Conservation (phyloP, 2,113 vertebrate species). For the Planiliza haematocheilus region DNA sequence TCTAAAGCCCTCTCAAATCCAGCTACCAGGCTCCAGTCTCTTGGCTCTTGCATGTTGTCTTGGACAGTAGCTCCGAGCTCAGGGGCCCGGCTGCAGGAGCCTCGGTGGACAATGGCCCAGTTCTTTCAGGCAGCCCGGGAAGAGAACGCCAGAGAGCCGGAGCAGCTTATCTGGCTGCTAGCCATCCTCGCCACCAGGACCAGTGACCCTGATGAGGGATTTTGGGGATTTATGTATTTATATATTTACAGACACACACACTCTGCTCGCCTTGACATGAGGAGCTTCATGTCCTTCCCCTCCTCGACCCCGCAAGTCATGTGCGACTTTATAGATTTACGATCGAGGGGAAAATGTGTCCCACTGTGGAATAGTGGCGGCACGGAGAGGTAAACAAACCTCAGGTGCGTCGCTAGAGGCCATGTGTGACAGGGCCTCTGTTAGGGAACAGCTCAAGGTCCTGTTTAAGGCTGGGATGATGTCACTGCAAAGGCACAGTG, state of each 20-base stretch:
- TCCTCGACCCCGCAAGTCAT: slow-evolving; percentile 34
- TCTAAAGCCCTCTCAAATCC: slow-evolving; percentile 32
- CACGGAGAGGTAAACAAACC: slow-evolving; percentile 65
- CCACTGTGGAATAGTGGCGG: slow-evolving; percentile 55
- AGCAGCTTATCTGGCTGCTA: slow-evolving; percentile 63
- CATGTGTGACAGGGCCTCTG: slow-evolving; percentile 46
- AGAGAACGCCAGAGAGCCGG: slow-evolving; percentile 33
- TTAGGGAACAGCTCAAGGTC: slow-evolving; percentile 41
- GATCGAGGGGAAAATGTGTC: slow-evolving; percentile 39
- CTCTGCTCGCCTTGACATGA: slow-evolving; percentile 37
- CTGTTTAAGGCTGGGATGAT: slow-evolving; percentile 50
- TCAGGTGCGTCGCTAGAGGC: neutral
- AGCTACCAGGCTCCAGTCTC: slow-evolving; percentile 51
- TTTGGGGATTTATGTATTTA: slow-evolving; percentile 76
- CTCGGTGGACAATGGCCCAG: slow-evolving; percentile 69
- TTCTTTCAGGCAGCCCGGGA: slow-evolving; percentile 63
- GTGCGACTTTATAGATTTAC: slow-evolving; percentile 52
- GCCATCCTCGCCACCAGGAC: slow-evolving; percentile 68
- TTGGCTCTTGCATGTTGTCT: slow-evolving; percentile 59
- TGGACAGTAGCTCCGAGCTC: slow-evolving; percentile 51
- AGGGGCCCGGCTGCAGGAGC: slow-evolving; percentile 50
- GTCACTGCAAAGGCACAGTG: slow-evolving; percentile 36
- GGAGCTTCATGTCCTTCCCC: slow-evolving; percentile 21
- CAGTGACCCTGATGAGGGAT: slow-evolving; percentile 64
- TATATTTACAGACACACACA: slow-evolving; percentile 60